Conservation (phyloP, 2,113 vertebrate species). For the Uropsilus gracilis region DNA sequence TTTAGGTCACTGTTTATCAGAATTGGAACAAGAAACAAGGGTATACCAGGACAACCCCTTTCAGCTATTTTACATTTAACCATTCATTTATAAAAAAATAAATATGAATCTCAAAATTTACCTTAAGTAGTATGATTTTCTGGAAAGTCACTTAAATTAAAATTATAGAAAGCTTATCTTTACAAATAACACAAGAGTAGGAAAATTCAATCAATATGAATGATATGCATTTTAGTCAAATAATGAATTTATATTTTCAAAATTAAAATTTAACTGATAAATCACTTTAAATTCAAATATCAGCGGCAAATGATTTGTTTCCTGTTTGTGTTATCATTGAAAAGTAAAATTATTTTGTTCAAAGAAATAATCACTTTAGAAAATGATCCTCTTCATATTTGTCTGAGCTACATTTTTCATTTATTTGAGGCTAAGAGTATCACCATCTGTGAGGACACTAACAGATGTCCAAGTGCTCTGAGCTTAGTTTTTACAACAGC, state of each 20-base stretch:
- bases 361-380: not conserved
- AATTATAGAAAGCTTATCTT: not conserved
- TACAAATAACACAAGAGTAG: not conserved
- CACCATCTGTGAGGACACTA: not conserved
- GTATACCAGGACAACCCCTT: not conserved
- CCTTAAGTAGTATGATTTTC: not conserved
- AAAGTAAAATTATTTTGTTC: not conserved
- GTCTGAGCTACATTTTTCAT: not conserved
- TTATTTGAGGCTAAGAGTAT: not conserved
- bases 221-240: not conserved
- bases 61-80: not conserved
- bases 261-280: not conserved
- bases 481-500: not conserved
- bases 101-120: not conserved
- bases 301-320: not conserved
- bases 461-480: not conserved
- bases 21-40: not conserved
- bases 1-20: not conserved
- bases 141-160: not conserved
- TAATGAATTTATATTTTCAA: not conserved
- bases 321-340: not conserved
- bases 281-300: not conserved
- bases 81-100: not conserved
- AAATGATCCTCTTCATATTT: not conserved
- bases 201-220: constrained; percentile 17